Evolutionary conservation across 2,888 invertebrate genomes (phyloP).

Genomic region (Sericinus montela): DNA sequence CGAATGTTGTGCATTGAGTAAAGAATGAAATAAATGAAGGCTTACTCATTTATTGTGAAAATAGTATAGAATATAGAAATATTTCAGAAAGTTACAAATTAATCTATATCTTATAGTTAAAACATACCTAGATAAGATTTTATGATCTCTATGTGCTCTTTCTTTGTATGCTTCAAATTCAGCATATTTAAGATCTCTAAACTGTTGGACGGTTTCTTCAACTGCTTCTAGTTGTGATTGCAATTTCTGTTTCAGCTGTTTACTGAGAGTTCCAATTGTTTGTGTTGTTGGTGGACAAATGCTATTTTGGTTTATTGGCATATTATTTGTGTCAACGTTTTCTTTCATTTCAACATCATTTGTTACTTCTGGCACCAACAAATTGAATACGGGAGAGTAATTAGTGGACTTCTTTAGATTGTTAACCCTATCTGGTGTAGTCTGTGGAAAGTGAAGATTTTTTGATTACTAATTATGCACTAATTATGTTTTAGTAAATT

Average conservation of each 20-base stretch:
- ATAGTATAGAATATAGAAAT: no score
- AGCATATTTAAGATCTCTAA: slow-evolving; percentile 86
- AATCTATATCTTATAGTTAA: no score
- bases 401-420: slow-evolving; percentile 80
- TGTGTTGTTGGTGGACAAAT: slow-evolving; percentile 72
- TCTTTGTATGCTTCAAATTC: slow-evolving; percentile 86
- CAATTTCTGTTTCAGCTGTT: slow-evolving; percentile 83
- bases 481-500: no score
- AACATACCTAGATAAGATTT: slow-evolving; percentile 80
- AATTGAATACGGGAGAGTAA: slow-evolving; percentile 85
- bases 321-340: slow-evolving; percentile 65
- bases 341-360: slow-evolving; percentile 75
- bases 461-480: no score
- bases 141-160: slow-evolving; percentile 85
- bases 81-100: neutral
- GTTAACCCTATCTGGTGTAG: slow-evolving; percentile 78
- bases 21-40: no score
- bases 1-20: no score
- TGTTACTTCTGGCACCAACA: slow-evolving; percentile 80
- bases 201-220: slow-evolving; percentile 87
- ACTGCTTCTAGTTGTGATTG: slow-evolving; percentile 84
- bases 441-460: slow-evolving; percentile 55
- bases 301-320: slow-evolving; percentile 47
- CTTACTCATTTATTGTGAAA: no score
- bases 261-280: slow-evolving; percentile 80